A percentile compares a stretch with the other conserved stretches of the same genome.
phyloP scores from a whole-genome alignment of 2,888 invertebrate genomes.

The Eustalomyia histrio region DNA sequence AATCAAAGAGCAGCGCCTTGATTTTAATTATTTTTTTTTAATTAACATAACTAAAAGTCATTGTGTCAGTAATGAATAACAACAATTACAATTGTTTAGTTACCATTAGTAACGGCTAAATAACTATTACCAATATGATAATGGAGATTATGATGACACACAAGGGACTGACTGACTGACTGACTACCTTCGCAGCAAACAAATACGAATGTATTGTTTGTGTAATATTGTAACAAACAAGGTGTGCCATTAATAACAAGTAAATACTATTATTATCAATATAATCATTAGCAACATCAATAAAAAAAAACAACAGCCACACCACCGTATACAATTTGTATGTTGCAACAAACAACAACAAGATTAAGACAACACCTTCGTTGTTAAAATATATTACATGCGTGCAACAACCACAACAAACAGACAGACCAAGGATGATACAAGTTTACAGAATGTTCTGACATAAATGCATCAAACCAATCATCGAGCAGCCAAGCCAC shows the following conservation, averaged over 20 bases:
- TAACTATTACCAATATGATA: constrained; percentile 15
- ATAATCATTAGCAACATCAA: neutral
- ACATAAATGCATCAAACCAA: too few species aligned
- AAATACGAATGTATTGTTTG: neutral
- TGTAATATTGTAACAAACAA: neutral
- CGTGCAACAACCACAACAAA: constrained; percentile 22
- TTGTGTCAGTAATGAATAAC: constrained; percentile 20
- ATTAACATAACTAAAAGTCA: constrained; percentile 21
- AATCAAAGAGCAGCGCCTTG: constrained; percentile 21
- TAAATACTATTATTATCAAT: constrained; percentile 17
- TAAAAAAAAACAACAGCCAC: neutral
- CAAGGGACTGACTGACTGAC: too few species aligned
- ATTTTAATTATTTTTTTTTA: constrained; percentile 25
- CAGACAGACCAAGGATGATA: too few species aligned
- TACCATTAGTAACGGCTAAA: constrained; percentile 46
- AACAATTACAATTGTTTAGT: constrained; percentile 41
- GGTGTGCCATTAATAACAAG: constrained; percentile 29
- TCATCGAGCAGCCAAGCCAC: too few species aligned
- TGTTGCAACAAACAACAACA: neutral
- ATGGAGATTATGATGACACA: neutral
- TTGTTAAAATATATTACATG: constrained; percentile 13
- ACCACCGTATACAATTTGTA: too few species aligned
- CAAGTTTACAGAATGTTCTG: too few species aligned
- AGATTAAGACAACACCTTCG: constrained; percentile 39
- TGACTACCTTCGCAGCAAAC: neutral